A percentile compares a stretch with the other conserved stretches of the same genome.
These are phyloP conservation scores for Odontocerum albicorne DNA, from an alignment of 2,888 invertebrate genomes.

Conservation along the genomic window DNA sequence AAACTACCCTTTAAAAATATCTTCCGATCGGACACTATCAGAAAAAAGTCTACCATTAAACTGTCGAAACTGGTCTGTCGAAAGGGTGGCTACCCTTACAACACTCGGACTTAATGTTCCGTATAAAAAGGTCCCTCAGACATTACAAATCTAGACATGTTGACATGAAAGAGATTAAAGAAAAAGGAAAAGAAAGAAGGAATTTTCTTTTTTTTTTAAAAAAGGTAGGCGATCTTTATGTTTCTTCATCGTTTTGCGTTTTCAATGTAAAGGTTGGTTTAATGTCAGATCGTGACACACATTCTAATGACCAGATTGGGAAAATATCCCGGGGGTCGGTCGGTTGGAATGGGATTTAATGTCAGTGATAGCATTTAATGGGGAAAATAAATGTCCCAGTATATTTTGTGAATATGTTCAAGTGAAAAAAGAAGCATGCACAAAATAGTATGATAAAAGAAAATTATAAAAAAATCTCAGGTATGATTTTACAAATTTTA, in stretches of 20 bases:
- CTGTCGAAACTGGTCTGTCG: not conserved
- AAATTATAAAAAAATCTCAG: no score
- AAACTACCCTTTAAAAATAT: no score
- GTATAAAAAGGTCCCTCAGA: conserved; percentile 29
- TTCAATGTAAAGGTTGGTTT: conserved; percentile 32
- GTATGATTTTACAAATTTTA: no score
- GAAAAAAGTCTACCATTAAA: not conserved
- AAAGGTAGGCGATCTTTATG: not conserved
- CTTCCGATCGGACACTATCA: no score
- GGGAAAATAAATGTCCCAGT: conserved; percentile 33
- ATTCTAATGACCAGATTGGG: conserved; percentile 31
- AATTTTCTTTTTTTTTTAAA: not conserved
- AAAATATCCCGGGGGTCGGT: conserved; percentile 16
- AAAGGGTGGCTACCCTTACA: conserved; percentile 8
- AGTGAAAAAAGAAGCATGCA: no score
- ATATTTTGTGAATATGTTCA: conserved; percentile 18
- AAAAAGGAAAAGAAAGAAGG: not conserved
- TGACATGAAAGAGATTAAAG: conserved; percentile 33
- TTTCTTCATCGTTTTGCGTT: conserved; percentile 21
- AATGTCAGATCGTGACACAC: conserved; percentile 36
- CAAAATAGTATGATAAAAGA: no score
- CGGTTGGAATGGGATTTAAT: conserved; percentile 28
- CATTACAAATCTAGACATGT: conserved; percentile 35
- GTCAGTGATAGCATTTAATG: conserved; percentile 34
- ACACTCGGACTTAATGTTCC: conserved; percentile 34